phyloP scores from a whole-genome alignment of 2,113 vertebrate genomes.

The Stomatorhinus ivindoensis region DNA sequence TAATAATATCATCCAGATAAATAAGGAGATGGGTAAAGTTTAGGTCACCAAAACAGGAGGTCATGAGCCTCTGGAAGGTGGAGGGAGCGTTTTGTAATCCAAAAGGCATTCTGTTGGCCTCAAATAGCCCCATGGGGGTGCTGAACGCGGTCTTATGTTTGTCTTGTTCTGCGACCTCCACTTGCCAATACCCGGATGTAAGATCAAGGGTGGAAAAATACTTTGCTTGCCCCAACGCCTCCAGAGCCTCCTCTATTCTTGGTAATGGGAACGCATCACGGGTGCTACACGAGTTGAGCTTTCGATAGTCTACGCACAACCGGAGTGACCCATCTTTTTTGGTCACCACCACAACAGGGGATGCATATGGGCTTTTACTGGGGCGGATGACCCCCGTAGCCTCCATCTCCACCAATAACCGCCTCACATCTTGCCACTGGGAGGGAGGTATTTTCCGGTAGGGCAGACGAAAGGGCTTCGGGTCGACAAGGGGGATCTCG shows the following conservation, averaged over 20 bases:
- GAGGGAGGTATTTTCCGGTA: too few species aligned
- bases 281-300: neutral
- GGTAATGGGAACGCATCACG: conserved; percentile 16
- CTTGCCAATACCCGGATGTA: conserved; percentile 24
- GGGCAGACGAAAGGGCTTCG: too few species aligned
- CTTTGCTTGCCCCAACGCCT: conserved; percentile 17
- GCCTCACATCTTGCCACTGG: too few species aligned
- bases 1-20: neutral
- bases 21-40: neutral
- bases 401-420: too few species aligned
- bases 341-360: too few species aligned
- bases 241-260: conserved; percentile 24
- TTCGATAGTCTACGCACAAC: conserved; percentile 12
- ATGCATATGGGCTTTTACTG: too few species aligned
- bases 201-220: conserved; percentile 27
- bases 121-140: conserved; percentile 21
- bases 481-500: too few species aligned
- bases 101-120: neutral
- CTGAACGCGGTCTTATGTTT: conserved; percentile 19
- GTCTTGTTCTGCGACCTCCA: conserved; percentile 25
- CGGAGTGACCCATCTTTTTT: conserved; percentile 20
- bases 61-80: neutral
- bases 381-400: too few species aligned
- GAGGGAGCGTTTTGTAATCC: neutral
- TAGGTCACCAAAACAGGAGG: neutral